A percentile compares a stretch with the other conserved stretches of the same genome.
phyloP scores from a whole-genome alignment of 2,113 vertebrate genomes.

The Microtus ochrogaster region DNA sequence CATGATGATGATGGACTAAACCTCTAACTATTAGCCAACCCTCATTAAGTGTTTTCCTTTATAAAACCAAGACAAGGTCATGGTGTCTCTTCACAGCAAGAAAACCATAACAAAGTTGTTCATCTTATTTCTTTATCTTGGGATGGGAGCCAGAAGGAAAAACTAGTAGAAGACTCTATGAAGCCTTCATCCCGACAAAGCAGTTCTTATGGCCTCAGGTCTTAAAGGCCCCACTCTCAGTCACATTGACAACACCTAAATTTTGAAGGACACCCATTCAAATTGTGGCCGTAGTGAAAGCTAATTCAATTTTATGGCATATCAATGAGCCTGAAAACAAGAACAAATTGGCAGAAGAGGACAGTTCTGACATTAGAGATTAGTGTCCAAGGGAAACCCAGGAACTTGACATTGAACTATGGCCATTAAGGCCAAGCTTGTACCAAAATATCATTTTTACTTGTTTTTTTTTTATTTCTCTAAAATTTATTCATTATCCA shows the following conservation, averaged over 20 bases:
- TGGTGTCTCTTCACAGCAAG: neutral
- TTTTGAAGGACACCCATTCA: neutral
- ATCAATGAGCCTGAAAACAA: slow-evolving; percentile 16
- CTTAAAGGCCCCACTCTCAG: neutral
- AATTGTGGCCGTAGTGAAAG: neutral
- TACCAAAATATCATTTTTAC: neutral
- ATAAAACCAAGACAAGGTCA: neutral
- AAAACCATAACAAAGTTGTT: neutral
- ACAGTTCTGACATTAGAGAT: neutral
- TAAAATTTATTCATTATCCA: neutral
- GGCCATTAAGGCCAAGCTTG: neutral
- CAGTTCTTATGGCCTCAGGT: neutral
- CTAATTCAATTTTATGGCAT: neutral
- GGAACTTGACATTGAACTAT: neutral
- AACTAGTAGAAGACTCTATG: neutral
- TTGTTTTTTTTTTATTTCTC: slow-evolving; percentile 23
- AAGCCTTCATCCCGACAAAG: neutral
- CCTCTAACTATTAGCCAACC: neutral
- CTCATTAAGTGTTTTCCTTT: neutral
- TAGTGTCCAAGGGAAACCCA: neutral
- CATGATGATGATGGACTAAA: neutral
- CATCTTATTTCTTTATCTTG: too few species aligned
- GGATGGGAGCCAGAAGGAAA: neutral
- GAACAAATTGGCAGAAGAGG: neutral
- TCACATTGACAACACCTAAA: neutral